These are phyloP conservation scores for Drosophila miranda DNA, from an alignment of 1,140 invertebrate species.

Conservation along the genomic window DNA sequence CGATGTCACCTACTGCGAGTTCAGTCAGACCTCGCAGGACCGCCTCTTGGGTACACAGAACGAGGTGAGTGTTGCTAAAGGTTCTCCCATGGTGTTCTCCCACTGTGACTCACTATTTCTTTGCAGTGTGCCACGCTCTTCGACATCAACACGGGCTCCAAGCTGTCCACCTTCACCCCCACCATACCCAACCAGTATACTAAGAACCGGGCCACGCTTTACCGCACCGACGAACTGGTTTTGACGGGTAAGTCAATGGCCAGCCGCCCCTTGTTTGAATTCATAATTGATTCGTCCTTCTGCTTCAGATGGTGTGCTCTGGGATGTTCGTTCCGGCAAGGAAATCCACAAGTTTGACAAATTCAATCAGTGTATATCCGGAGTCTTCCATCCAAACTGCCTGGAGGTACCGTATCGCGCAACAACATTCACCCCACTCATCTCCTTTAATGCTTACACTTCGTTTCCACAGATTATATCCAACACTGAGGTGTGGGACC, in stretches of 20 bases:
- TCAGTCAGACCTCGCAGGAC: conserved; percentile 93
- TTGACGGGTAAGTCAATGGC: conserved; percentile 85
- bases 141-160: conserved; percentile 92
- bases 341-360: conserved; percentile 99
- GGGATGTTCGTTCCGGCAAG: conserved; percentile 94
- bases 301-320: conserved; percentile 93
- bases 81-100: neutral
- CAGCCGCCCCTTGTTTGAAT: neutral
- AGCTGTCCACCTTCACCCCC: conserved; percentile 89
- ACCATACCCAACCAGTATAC: conserved; percentile 95
- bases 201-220: conserved; percentile 96
- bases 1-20: conserved; percentile 95
- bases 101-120: neutral
- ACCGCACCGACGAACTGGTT: conserved; percentile 95
- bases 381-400: conserved; percentile 98
- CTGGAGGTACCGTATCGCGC: conserved; percentile 87
- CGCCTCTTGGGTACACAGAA: conserved; percentile 92
- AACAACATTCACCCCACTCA: no score
- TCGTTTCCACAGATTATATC: conserved; percentile 85
- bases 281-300: neutral
- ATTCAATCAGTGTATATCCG: conserved; percentile 96
- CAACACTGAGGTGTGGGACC: conserved; percentile 97
- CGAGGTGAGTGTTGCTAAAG: conserved; percentile 85
- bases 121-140: conserved; percentile 89
- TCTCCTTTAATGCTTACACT: neutral